Conservation (phyloP, 2,113 vertebrate genomes). For the Colaptes auratus region DNA sequence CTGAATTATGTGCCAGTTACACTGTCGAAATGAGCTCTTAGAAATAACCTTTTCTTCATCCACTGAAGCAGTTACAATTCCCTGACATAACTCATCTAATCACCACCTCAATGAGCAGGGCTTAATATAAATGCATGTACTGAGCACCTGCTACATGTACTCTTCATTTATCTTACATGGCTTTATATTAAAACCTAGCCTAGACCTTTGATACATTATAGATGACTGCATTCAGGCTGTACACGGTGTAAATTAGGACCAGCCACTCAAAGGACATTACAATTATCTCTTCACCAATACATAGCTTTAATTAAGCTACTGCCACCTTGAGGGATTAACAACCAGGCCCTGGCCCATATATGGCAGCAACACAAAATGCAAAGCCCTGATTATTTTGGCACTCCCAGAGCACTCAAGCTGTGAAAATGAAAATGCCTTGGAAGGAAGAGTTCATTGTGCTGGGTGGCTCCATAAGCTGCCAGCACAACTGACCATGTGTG, state of each 20-base stretch:
- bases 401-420: conserved; percentile 17
- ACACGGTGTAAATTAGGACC: conserved; percentile 16
- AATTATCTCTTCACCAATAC: conserved; percentile 40
- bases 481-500: neutral
- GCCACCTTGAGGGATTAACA: conserved; percentile 60
- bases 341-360: neutral
- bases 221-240: conserved; percentile 50
- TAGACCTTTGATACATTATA: conserved; percentile 36
- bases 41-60: conserved; percentile 46
- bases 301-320: conserved; percentile 67
- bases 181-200: conserved; percentile 38
- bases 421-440: conserved; percentile 20
- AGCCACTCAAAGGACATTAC: conserved; percentile 41
- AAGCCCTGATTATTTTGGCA: conserved; percentile 48
- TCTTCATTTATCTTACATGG: conserved; percentile 4
- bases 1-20: conserved; percentile 21
- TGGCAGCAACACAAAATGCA: conserved; percentile 41
- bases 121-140: conserved; percentile 54
- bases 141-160: conserved; percentile 26
- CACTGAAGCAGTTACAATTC: conserved; percentile 48
- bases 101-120: conserved; percentile 54
- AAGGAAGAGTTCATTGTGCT: conserved; percentile 28
- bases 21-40: neutral
- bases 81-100: conserved; percentile 55
- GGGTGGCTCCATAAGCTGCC: conserved; percentile 42